Evolutionary conservation across 2,113 vertebrate species (phyloP), one percentile per base, ranked within the genome.

Genomic region (Sebastes fasciatus): DNA sequence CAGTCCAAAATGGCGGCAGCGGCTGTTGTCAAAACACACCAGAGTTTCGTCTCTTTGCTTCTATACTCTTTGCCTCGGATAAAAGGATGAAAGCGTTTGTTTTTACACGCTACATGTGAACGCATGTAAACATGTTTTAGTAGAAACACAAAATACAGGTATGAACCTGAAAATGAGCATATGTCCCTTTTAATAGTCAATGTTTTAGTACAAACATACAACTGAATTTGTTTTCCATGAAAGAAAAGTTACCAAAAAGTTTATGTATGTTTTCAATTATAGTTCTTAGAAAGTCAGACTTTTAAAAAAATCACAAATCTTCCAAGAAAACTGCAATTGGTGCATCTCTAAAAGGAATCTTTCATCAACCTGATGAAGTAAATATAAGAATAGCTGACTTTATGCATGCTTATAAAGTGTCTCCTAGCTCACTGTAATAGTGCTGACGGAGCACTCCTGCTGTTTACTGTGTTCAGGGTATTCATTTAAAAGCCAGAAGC

Each of bases 401-500:
- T n/a, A 73, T 43, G 52, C n/a, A 17, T 58, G 69, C 84, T 48
- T 69, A 82, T 52, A 57, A 74, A 77, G 43, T 19, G 68, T 64
- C 54, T 82, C 42, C 63, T 58, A 43, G 43, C 51, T 49, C 52
- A 16, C 48, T 70, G 65, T 57, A 54, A 60, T 45, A 49, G 71
- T 89, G 92, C 88, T 90, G 52, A 55, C 17, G 6, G 7, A 9
- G 52, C 52, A 10, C 54, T n/a, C 9, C 19, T 55, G 54, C 84
- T 80, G 87, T 82, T 90, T 82, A 86, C 86, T 83, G 81, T 79
- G 86, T 42, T 23, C 45, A 46, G 45, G 17, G 71, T 69, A 74
- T 83, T 92, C 77, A 84, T 87, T 87, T 83, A 85, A 83, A 77
- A 66, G 43, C 45, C 61, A 74, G 79, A n/a, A 83, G 69, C 67